Evolutionary conservation across 2,888 invertebrate species (phyloP), one percentile per base, ranked within the genome.

Genomic region (Leucophora obtusa): DNA sequence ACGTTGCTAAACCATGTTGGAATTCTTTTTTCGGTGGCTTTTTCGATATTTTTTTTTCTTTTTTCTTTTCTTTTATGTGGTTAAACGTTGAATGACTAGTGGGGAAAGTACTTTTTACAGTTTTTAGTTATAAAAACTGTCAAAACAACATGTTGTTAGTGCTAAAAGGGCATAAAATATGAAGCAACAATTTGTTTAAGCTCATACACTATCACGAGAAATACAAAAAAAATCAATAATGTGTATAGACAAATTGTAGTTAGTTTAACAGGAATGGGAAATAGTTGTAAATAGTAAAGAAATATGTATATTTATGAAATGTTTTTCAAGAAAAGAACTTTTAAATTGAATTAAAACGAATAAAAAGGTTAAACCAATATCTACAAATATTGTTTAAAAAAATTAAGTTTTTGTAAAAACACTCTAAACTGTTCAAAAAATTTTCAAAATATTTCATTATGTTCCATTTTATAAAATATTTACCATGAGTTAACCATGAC

Each of bases 81-180:
- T 38, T 38, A 38, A 38, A 38, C 11, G 38, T 14, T 38, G 38
- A 38, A 38, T 11, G 11, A 11, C 14, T 38, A 11, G 38, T 11
- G 38, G 38, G 14, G 14, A 38, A 38, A 11, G 38, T 38, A 11
- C 6, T 38, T 38, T 9, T 38, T 38, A 3, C 2, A 38, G 11
- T 11, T 38, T 38, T 38, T 11, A 35, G 35, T 38, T 38, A 35
- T 10, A 35, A 35, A 62, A 74, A 66, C 14, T 68, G 53, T 56
- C 68, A 62, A 60, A 68, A 50, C 54, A 75, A 75, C 50, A 59
- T 62, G 60, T 62, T 68, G 54, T 68, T 54, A 60, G 68, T 62
- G 60, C 11, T 38, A 24, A 62, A 71, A 62, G 18, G 17, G 28
- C 18, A 71, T 71, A 71, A 71, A 71, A 43, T 33, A 17, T 38